Percentiles rank a stretch among this genome's conserved stretches.
phyloP scores from a whole-genome alignment of 1,140 invertebrate genomes.

The Dysdera silvatica region DNA sequence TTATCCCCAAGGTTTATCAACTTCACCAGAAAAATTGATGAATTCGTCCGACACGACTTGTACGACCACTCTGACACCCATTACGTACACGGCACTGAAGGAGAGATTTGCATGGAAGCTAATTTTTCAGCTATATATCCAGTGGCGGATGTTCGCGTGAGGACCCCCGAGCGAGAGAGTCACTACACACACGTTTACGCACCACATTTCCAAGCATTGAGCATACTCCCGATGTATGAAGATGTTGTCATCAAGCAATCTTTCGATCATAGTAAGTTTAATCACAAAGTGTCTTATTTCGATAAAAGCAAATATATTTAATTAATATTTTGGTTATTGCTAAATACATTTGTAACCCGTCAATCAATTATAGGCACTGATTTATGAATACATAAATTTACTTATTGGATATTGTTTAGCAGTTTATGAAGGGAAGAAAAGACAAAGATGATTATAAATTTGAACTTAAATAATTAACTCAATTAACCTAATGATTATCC shows the following conservation, averaged over 20 bases:
- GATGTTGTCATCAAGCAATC: conserved; percentile 16
- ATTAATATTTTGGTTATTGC: too few relatives aligned
- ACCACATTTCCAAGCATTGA: background rate
- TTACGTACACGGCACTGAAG: background rate
- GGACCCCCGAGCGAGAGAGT: background rate
- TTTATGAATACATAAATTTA: too few relatives aligned
- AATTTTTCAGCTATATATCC: conserved; percentile 10
- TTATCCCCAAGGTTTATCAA: conserved; percentile 11
- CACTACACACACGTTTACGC: conserved; percentile 12
- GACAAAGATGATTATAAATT: too few relatives aligned
- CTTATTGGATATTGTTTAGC: too few relatives aligned
- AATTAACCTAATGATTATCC: too few relatives aligned
- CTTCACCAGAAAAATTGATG: background rate
- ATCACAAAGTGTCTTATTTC: background rate
- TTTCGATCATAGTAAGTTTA: conserved; percentile 9
- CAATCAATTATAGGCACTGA: too few relatives aligned
- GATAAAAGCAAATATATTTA: too few relatives aligned
- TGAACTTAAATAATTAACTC: too few relatives aligned
- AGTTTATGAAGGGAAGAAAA: too few relatives aligned
- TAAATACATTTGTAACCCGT: too few relatives aligned
- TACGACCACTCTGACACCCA: conserved; percentile 12
- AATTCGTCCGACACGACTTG: background rate
- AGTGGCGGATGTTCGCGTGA: conserved; percentile 10
- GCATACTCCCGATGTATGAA: conserved; percentile 6
- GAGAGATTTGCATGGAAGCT: conserved; percentile 1